These are phyloP conservation scores for Melanophora roralis DNA, from an alignment of 2,888 invertebrate genomes.

Conservation along the genomic window DNA sequence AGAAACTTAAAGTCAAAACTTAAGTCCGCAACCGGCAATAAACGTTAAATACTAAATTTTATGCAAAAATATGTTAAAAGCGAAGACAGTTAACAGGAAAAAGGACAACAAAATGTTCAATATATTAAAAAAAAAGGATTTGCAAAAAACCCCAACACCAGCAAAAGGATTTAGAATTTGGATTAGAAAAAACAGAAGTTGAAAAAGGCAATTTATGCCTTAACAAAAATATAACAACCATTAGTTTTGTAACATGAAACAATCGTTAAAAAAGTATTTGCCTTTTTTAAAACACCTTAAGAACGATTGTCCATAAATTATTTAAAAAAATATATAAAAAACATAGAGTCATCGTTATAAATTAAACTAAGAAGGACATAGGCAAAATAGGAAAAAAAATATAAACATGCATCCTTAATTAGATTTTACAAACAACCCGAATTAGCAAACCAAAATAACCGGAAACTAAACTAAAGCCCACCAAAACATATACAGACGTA, in stretches of 20 bases:
- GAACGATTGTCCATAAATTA: background rate
- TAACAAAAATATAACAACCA: background rate
- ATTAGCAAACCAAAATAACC: constrained; percentile 58
- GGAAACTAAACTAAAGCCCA: constrained; percentile 57
- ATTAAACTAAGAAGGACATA: background rate
- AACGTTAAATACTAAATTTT: constrained; percentile 18
- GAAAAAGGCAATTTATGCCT: background rate
- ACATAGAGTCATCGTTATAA: background rate
- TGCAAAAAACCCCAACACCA: background rate
- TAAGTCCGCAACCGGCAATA: background rate
- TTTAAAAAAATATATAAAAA: background rate
- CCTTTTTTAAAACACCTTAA: constrained; percentile 15
- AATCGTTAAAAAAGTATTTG: constrained; percentile 23
- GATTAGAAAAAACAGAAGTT: background rate
- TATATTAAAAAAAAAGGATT: background rate
- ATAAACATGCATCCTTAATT: background rate
- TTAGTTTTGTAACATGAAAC: background rate
- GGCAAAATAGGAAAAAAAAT: background rate
- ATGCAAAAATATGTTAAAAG: constrained; percentile 13
- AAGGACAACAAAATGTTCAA: constrained; percentile 35
- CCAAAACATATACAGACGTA: constrained; percentile 31
- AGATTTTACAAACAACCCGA: background rate
- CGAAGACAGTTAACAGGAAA: background rate
- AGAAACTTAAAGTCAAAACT: constrained; percentile 16
- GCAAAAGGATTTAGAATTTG: background rate